phyloP scores from a whole-genome alignment of 37 sponge, comb jelly and placozoan genomes.

The Lycopodina hypogea region DNA sequence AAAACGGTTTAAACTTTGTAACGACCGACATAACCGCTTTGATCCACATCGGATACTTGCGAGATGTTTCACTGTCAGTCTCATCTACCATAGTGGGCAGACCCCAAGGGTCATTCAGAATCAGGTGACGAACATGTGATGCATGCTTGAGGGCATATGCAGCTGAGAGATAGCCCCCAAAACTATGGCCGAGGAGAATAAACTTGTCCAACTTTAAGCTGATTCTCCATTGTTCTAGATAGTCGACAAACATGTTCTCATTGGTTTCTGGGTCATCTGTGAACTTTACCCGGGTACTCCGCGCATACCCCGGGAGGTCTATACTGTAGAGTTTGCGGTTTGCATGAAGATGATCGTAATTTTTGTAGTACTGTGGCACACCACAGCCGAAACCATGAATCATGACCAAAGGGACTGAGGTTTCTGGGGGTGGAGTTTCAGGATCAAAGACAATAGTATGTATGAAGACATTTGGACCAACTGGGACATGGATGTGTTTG shows the following conservation, averaged over 20 bases:
- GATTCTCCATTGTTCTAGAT: slow-evolving; percentile 82
- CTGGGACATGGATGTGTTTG: slow-evolving; percentile 24
- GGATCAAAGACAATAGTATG: slow-evolving; percentile 43
- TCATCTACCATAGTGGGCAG: slow-evolving; percentile 6
- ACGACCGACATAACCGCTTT: slow-evolving; percentile 1
- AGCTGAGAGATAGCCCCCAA: slow-evolving; percentile 82
- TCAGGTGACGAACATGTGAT: slow-evolving; percentile 67
- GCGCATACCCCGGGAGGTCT: slow-evolving; percentile 92
- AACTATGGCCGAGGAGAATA: slow-evolving; percentile 90
- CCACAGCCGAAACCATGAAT: slow-evolving; percentile 94
- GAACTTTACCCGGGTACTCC: slow-evolving; percentile 75
- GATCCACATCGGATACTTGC: not conserved
- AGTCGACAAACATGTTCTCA: slow-evolving; percentile 63
- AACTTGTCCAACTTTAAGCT: slow-evolving; percentile 71
- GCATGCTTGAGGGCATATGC: slow-evolving; percentile 85
- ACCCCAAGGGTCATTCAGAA: slow-evolving; percentile 96
- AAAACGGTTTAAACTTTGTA: slow-evolving; percentile 55
- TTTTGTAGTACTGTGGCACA: slow-evolving; percentile 72
- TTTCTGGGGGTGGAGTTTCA: not conserved
- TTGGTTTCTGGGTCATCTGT: slow-evolving; percentile 50
- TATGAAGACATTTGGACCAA: slow-evolving; percentile 12
- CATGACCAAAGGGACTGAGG: slow-evolving; percentile 72
- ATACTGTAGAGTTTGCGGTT: slow-evolving; percentile 65
- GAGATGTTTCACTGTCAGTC: not conserved
- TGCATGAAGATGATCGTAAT: slow-evolving; percentile 63